These are phyloP conservation scores for Antitype chi DNA, from an alignment of 2,888 invertebrate species.

Conservation along the genomic window DNA sequence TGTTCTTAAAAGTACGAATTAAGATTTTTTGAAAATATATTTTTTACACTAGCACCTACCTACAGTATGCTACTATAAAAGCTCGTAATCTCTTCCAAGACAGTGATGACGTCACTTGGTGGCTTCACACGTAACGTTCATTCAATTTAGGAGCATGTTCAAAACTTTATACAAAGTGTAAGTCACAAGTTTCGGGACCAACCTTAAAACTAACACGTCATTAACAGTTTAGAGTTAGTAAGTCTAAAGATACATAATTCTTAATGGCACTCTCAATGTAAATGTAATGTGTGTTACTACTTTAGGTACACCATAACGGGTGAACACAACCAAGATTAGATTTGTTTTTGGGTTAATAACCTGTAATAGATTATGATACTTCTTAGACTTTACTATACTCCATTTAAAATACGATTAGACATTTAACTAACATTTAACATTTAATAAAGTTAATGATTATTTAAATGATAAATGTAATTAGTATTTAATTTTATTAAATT, in stretches of 20 bases:
- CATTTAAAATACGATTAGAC: no score
- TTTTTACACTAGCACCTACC: no score
- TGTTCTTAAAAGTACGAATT: no score
- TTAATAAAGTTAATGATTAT: no score
- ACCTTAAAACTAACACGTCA: slow-evolving; percentile 48
- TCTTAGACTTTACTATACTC: background rate
- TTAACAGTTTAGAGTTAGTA: slow-evolving; percentile 40
- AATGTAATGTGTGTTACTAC: slow-evolving; percentile 18
- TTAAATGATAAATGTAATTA: no score
- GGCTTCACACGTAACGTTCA: slow-evolving; percentile 17
- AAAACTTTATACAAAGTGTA: slow-evolving; percentile 22
- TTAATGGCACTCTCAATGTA: slow-evolving; percentile 33
- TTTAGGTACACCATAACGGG: slow-evolving; percentile 16
- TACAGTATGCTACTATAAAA: no score
- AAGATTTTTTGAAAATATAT: no score
- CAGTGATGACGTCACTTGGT: background rate
- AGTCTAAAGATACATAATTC: slow-evolving; percentile 40
- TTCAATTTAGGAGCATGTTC: slow-evolving; percentile 42
- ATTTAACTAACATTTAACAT: no score
- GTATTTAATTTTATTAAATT: no score
- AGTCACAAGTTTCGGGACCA: slow-evolving; percentile 33
- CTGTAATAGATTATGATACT: background rate
- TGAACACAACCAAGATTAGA: slow-evolving; percentile 19
- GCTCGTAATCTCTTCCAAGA: slow-evolving; percentile 1
- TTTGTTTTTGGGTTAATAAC: slow-evolving; percentile 5